Evolutionary conservation across 2,797 vertebrate genomes (phyloP), one percentile per base, ranked within the genome.

Genomic region (Amblyopsis hoosieri): DNA sequence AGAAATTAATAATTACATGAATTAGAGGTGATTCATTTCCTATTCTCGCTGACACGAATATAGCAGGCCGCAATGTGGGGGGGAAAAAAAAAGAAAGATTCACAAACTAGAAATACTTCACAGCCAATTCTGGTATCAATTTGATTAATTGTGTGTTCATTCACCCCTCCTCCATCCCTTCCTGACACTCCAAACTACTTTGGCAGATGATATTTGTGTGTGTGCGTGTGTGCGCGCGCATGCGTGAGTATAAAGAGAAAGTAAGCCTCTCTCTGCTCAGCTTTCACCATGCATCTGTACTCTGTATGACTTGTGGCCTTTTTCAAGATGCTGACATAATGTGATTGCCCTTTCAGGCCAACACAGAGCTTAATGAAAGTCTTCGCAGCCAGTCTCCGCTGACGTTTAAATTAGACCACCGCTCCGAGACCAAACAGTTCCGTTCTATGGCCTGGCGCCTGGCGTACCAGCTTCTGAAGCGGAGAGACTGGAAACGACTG

Each of bases 351-450:
- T 93, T 92, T 84, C 86, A 97, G 95, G 79, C 80, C 55, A 83
- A 86, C 66, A 53, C 74, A 0, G 87, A 83, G 73, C 79, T 67
- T 59, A 66, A 82, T 80, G 82, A 85, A 64, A 87, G 69, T 1
- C 69, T 83, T 63, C 76, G 84, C 78, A 85, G 62, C 54, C 84
- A 90, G 68, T 85, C 74, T 51, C 63, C 85, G 0, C 75, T 97
- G 69, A 94, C 93, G 46, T 99, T 98, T 85, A 97, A 95, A 89
- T 93, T 94, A 67, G 96, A 98, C 84, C 97, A 95, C 4, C 93
- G 90, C 45, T 45, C 12, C 8, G 90, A 95, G 76, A 97, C 92
- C 48, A 94, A 92, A 82, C 89, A 87, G 69, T 72, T 96, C 14
- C 87, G 92, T 11, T 86, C 64, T 0, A 86, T 85, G 45, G 89